Percentiles rank a stretch among this genome's conserved stretches.
phyloP scores from a whole-genome alignment of 2,113 vertebrate species.

The Cephalopterus ornatus region DNA sequence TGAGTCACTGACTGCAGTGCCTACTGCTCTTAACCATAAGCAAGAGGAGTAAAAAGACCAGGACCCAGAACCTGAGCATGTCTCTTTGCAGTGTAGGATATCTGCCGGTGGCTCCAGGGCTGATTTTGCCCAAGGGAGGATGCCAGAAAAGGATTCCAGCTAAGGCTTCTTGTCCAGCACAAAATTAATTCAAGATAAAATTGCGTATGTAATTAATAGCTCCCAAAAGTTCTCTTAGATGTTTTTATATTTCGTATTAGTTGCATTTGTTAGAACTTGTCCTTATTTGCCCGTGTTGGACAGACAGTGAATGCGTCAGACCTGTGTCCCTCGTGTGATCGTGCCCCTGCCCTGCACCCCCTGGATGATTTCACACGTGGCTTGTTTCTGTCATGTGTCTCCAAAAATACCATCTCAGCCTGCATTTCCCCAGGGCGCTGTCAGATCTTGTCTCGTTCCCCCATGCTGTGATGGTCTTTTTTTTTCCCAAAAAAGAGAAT shows the following conservation, averaged over 20 bases:
- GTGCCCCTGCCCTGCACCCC: neutral
- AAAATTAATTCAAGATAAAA: neutral
- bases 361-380: neutral
- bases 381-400: neutral
- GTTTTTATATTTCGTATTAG: neutral
- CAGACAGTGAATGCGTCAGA: neutral
- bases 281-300: neutral
- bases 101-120: neutral
- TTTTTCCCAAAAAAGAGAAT: neutral
- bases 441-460: neutral
- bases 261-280: neutral
- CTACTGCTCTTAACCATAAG: neutral
- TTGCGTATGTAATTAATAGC: neutral
- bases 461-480: neutral
- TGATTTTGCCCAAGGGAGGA: neutral
- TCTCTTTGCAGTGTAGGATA: neutral
- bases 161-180: neutral
- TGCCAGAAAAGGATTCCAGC: neutral
- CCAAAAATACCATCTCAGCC: neutral
- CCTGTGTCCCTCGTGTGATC: accelerated
- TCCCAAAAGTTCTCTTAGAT: neutral
- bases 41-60: neutral
- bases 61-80: neutral
- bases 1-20: neutral
- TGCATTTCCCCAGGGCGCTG: neutral